Conservation (phyloP, 2,888 invertebrate species). For the Gerris lacustris region DNA sequence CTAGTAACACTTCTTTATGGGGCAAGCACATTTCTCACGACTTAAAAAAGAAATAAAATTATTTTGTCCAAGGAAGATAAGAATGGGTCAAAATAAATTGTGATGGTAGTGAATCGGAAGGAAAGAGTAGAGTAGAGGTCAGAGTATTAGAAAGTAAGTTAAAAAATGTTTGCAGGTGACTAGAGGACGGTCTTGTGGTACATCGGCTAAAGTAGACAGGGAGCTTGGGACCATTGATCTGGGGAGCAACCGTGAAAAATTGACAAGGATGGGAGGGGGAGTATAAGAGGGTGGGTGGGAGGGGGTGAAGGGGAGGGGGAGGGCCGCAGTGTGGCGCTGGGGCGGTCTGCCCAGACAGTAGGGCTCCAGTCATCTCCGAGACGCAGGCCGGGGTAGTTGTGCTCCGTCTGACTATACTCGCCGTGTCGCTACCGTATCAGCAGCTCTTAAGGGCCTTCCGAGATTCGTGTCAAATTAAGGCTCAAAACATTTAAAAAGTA, state of each 20-base stretch:
- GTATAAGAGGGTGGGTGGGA: slow-evolving; percentile 23
- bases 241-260: slow-evolving; percentile 27
- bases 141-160: background rate
- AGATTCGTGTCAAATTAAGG: too few relatives aligned
- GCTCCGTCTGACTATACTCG: background rate
- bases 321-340: slow-evolving; percentile 1
- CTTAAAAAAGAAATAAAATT: too few relatives aligned
- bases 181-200: background rate
- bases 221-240: slow-evolving; percentile 19
- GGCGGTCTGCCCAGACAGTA: background rate
- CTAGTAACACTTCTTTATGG: too few relatives aligned
- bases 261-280: slow-evolving; percentile 24
- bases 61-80: too few relatives aligned
- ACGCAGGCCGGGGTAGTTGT: background rate
- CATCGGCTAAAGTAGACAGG: slow-evolving; percentile 5
- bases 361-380: background rate
- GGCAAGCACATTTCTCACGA: too few relatives aligned
- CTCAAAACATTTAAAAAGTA: too few relatives aligned
- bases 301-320: slow-evolving; percentile 16
- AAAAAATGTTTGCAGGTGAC: background rate
- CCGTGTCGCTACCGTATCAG: background rate
- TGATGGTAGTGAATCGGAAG: too few relatives aligned
- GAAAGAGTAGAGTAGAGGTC: background rate
- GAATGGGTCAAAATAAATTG: too few relatives aligned
- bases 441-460: too few relatives aligned